These are phyloP conservation scores for Lymantria dispar DNA, from an alignment of 2,888 invertebrate species.

Conservation along the genomic window DNA sequence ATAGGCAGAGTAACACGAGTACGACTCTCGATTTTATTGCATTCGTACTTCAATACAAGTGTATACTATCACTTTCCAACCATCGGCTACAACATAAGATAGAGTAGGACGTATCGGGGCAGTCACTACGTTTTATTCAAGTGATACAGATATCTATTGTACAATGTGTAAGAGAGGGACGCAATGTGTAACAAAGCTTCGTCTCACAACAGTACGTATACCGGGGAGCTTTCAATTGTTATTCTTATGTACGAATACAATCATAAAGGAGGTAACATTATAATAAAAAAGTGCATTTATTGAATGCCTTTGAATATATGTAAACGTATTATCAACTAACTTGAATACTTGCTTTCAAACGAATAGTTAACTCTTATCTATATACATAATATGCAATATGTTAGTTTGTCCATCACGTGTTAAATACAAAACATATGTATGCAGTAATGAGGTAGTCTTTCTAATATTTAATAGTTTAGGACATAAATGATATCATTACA, in stretches of 20 bases:
- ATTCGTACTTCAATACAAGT: constrained; percentile 44
- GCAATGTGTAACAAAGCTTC: constrained; percentile 48
- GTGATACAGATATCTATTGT: constrained; percentile 52
- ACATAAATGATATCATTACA: too few species aligned
- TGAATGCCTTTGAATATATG: constrained; percentile 50
- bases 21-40: constrained; percentile 66
- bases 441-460: too few species aligned
- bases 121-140: constrained; percentile 64
- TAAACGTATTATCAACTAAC: constrained; percentile 35
- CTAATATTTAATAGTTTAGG: too few species aligned
- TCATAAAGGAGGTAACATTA: constrained; percentile 34
- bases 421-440: too few species aligned
- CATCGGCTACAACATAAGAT: constrained; percentile 22
- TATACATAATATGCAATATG: too few species aligned
- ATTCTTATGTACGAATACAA: constrained; percentile 42
- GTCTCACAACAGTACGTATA: constrained; percentile 63
- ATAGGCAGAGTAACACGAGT: constrained; percentile 61
- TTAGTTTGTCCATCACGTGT: too few species aligned
- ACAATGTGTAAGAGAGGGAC: constrained; percentile 55
- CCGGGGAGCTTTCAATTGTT: constrained; percentile 69
- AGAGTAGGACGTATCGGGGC: constrained; percentile 58
- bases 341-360: neutral
- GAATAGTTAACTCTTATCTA: neutral
- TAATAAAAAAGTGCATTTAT: constrained; percentile 62
- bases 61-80: constrained; percentile 47